phyloP scores from a whole-genome alignment of 2,888 invertebrate genomes.

The Hemicrepidius hirtus region DNA sequence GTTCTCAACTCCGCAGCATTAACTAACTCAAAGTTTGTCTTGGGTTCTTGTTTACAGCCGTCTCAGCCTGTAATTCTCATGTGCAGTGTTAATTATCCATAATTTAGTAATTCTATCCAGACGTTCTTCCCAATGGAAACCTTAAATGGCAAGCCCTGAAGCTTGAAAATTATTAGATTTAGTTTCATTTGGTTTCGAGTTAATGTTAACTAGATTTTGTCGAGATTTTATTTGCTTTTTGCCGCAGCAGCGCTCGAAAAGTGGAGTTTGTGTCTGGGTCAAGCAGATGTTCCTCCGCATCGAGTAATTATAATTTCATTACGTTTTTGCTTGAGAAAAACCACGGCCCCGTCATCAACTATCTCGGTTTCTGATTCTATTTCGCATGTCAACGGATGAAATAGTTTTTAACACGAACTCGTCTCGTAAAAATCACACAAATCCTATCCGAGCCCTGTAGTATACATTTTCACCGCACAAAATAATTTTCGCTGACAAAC shows the following conservation, averaged over 20 bases:
- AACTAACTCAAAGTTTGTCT: conserved; percentile 65
- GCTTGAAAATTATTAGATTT: conserved; percentile 45
- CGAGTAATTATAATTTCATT: conserved; percentile 32
- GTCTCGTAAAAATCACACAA: conserved; percentile 29
- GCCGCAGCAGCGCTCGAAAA: conserved; percentile 14
- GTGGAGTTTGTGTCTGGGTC: conserved; percentile 12
- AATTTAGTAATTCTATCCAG: conserved; percentile 59
- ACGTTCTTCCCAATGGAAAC: conserved; percentile 49
- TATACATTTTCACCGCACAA: conserved; percentile 31
- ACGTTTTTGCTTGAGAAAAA: conserved; percentile 28
- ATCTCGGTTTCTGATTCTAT: conserved; percentile 20
- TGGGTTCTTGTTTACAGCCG: conserved; percentile 64
- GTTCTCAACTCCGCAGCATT: conserved; percentile 58
- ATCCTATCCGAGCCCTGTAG: conserved; percentile 3
- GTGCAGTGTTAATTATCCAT: conserved; percentile 65
- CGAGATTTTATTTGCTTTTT: conserved; percentile 35
- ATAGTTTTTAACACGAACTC: conserved; percentile 29
- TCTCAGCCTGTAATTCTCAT: conserved; percentile 64
- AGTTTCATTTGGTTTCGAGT: conserved; percentile 36
- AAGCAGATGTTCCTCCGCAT: conserved; percentile 24
- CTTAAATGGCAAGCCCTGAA: conserved; percentile 37
- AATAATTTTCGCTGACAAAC: conserved; percentile 28
- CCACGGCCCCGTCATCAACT: conserved; percentile 12
- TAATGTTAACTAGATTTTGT: conserved; percentile 34
- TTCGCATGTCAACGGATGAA: conserved; percentile 35